A percentile compares a stretch with the other conserved stretches of the same genome.
Evolutionary conservation across 2,888 invertebrate species (phyloP).

Genomic region (Crocallis elinguaria): DNA sequence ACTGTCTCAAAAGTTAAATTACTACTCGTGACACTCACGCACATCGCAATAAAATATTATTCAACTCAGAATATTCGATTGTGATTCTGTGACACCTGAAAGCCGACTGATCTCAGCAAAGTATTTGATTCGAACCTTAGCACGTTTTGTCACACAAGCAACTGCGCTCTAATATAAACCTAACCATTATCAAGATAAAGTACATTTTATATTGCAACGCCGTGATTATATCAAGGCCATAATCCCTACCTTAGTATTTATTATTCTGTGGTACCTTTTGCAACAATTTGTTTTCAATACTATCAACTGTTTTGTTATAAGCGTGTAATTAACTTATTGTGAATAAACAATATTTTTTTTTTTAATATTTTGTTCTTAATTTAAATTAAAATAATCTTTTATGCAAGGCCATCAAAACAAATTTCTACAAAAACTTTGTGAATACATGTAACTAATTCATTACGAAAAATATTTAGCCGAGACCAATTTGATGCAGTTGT

Average conservation of each 20-base stretch:
- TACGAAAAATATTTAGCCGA: no score
- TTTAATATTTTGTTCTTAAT: not conserved
- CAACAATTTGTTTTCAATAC: conserved; percentile 17
- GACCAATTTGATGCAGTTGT: no score
- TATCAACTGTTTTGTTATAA: conserved; percentile 20
- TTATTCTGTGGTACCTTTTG: conserved; percentile 13
- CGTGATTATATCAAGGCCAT: conserved; percentile 21
- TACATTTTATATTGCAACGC: not conserved
- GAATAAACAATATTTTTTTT: not conserved
- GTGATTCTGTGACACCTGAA: conserved; percentile 23
- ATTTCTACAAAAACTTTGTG: no score
- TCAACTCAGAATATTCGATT: not conserved
- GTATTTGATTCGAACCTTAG: conserved; percentile 5
- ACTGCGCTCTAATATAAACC: not conserved
- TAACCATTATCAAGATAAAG: not conserved
- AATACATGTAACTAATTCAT: not conserved
- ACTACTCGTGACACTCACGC: not conserved
- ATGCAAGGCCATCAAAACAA: no score
- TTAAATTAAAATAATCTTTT: no score
- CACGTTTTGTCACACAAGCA: conserved; percentile 16
- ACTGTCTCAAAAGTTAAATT: not conserved
- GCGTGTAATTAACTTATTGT: conserved; percentile 15
- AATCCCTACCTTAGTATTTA: no score
- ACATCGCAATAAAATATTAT: not conserved
- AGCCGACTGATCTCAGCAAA: conserved; percentile 26